These are phyloP conservation scores for Bombyx mori DNA, from an alignment of 1,140 invertebrate genomes.

Conservation along the genomic window DNA sequence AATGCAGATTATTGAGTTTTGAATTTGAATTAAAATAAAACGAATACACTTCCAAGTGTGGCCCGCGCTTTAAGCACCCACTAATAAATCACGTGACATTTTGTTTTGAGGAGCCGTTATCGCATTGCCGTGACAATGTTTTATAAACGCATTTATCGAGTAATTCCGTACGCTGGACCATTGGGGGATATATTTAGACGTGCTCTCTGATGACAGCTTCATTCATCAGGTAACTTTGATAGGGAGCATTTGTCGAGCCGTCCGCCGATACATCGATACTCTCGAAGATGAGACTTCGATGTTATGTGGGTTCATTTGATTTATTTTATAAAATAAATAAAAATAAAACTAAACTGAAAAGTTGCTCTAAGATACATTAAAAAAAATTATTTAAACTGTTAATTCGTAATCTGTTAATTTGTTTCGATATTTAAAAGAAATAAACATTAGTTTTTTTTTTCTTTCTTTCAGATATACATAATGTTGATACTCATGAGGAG, in stretches of 20 bases:
- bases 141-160: conserved; percentile 52
- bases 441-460: conserved; percentile 1
- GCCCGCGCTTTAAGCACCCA: neutral
- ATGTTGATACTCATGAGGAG: conserved; percentile 30
- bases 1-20: neutral
- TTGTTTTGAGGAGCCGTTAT: conserved; percentile 33
- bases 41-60: neutral
- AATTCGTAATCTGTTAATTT: neutral
- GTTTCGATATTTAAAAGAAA: neutral
- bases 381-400: too few species aligned
- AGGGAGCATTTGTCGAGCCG: conserved; percentile 1
- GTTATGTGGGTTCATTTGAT: too few species aligned
- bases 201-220: conserved; percentile 21
- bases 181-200: conserved; percentile 45
- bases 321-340: too few species aligned
- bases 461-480: conserved; percentile 23
- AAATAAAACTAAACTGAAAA: too few species aligned
- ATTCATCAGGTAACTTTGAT: conserved; percentile 48
- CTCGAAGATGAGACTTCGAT: too few species aligned
- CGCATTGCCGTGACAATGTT: conserved; percentile 42
- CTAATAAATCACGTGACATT: conserved; percentile 16
- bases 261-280: neutral
- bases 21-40: too few species aligned
- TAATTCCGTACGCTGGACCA: conserved; percentile 57
- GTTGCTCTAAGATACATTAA: too few species aligned